Base-by-base conservation (phyloP, 1,140 invertebrate genomes). In the Uloborus diversus region DNA sequence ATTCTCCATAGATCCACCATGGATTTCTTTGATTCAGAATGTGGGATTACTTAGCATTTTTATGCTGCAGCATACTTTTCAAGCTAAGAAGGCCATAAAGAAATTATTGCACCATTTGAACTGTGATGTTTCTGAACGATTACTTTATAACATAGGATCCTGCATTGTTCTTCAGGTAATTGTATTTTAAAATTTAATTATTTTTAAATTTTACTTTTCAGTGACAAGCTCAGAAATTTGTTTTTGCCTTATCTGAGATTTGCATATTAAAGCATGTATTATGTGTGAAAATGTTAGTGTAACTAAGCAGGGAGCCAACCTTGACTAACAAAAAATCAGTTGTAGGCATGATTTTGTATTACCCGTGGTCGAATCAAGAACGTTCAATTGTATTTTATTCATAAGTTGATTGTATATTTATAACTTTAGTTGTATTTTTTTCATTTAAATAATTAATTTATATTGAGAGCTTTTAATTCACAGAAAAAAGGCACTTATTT, bases 141-240 rank as follows among this genome's bases (percentile, higher is more conserved):
- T 78, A 37, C 20, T 78, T 13, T 78, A 78, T 49, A 78, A 78
- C 61, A 56, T 61, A 9, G 61, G 61, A 1, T 56, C 73, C 4
- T 66, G 62, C 47, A 14, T 78, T 5, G 49, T 33, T 32, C 62
- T 78, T 27, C 62, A 66, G 49, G 73, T 78, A 76, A 51, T 76
- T 4, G 7, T 5, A n/a, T 47, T 20, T 23, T 35, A 27, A 56
- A 33, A 25, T 33, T 23, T 33, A 7, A 9, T 33, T n/a, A 9
- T 56, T 56, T 1, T 5, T 56, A 5, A 56, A 2, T 33, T 23
- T 32, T 33, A 7, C 35, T 53, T 35, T 13, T 3, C 7, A 7
- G 4, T 9, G 4, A 32, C 11, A 56, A 7, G 11, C 3, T 56
- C 20, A 4, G 47, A 20, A 32, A 13, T 35, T 57, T 23, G 17